phyloP scores from a whole-genome alignment of 2,888 invertebrate genomes.

The Thecophora atra region DNA sequence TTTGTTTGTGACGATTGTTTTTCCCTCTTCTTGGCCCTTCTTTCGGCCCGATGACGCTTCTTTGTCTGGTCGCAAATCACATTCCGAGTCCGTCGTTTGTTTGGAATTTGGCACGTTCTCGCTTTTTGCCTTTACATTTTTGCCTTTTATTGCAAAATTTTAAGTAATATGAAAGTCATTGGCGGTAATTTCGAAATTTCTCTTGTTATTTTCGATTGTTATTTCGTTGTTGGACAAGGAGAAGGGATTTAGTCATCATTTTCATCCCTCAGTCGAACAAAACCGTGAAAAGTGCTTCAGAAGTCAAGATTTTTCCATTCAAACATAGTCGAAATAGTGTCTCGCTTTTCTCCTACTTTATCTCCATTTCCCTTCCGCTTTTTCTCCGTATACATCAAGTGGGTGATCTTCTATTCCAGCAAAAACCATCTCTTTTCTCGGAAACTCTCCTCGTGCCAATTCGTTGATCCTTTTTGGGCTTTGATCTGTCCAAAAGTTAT shows the following conservation, averaged over 20 bases:
- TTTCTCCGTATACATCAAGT: background rate
- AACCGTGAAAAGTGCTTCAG: background rate
- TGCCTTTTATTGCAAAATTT: background rate
- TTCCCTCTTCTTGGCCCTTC: background rate
- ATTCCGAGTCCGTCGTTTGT: background rate
- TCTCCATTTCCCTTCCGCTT: too few species aligned
- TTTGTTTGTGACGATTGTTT: background rate
- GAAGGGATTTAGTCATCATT: background rate
- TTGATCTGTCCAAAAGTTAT: background rate
- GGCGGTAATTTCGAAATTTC: background rate
- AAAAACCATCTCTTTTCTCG: background rate
- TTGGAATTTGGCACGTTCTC: constrained; percentile 28
- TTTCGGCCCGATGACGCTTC: constrained; percentile 15
- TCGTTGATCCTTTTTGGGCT: background rate
- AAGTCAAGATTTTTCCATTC: background rate
- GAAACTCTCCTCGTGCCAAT: constrained; percentile 24
- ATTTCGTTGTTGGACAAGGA: background rate
- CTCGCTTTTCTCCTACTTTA: too few species aligned
- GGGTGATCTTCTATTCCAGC: background rate
- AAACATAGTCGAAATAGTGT: background rate
- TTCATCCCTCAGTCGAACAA: too few species aligned
- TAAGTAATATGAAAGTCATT: background rate
- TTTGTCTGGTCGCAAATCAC: background rate
- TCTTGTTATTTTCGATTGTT: background rate
- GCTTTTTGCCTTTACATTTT: too few species aligned